Base-by-base conservation (phyloP, 2,113 vertebrate species). In the Oostethus manadensis region DNA sequence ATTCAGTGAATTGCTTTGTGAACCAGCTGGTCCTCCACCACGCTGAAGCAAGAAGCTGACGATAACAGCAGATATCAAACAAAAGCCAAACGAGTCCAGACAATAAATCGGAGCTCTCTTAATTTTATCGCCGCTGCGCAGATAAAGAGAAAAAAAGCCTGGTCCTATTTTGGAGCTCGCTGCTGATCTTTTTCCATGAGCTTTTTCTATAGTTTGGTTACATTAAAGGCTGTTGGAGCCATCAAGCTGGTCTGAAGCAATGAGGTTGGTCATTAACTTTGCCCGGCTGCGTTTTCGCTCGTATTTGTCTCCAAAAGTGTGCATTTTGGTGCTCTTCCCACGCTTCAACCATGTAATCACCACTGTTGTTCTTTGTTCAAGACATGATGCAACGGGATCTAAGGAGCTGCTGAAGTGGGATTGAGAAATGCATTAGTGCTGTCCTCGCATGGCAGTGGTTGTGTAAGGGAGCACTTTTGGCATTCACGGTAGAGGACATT, bases 221-320 rank as follows among this genome's bases (percentile, higher is more conserved):
- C 77, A 74, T 78, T 71, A 79, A 83, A 83, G 66, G 56, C 51
- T 46, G 23, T 47, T 62, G 33, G 68, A 75, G 70, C 69, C 73
- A 68, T 54, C 54, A 35, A 74, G 70, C 81, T 82, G 75, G 76
- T 79, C 68, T 80, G 73, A 62, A 49, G 78, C 66, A 20, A 38
- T 79, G 76, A 79, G 78, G 80, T 78, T 73, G 75, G 68, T 73
- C 76, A 77, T 82, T 77, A 81, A 79, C 53, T 40, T 8, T 21
- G 53, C 13, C 40, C 9, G 53, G 53, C 53, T 40, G 33, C 53
- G 66, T 56, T n/a, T 10, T 4, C 42, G 33, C 43, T 58, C 53
- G 44, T 54, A 38, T 57, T 66, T 71, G 56, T 66, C 53, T 44
- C 70, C 67, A 68, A 63, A 69, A 42, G 29, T 13, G 43, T 2